A percentile compares a stretch with the other conserved stretches of the same genome.
phyloP scores from a whole-genome alignment of 1,140 invertebrate genomes.

The Daktulosphaira vitifoliae region DNA sequence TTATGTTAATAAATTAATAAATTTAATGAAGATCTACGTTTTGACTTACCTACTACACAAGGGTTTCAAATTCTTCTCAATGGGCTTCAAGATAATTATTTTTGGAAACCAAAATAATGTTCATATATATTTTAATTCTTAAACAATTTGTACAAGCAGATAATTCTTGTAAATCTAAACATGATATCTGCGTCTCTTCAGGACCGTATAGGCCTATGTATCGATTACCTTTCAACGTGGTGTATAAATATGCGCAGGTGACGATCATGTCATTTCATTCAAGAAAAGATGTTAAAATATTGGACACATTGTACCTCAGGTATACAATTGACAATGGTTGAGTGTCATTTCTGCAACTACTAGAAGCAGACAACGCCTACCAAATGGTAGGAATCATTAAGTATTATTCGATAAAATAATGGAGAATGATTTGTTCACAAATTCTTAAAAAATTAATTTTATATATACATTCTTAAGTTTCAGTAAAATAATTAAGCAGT shows the following conservation, averaged over 20 bases:
- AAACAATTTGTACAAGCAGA: slow-evolving; percentile 23
- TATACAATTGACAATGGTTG: slow-evolving; percentile 30
- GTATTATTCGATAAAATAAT: slow-evolving; percentile 28
- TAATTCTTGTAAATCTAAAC: slow-evolving; percentile 28
- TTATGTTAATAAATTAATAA: slow-evolving; percentile 19
- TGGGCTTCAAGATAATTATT: slow-evolving; percentile 28
- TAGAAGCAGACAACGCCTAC: slow-evolving; percentile 21
- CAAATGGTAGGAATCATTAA: slow-evolving; percentile 33
- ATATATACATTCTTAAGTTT: slow-evolving; percentile 25
- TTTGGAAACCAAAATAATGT: slow-evolving; percentile 27
- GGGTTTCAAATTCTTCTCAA: slow-evolving; percentile 30
- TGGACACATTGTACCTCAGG: slow-evolving; percentile 29
- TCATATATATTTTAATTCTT: slow-evolving; percentile 24
- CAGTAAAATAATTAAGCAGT: slow-evolving; percentile 25
- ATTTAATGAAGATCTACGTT: slow-evolving; percentile 29
- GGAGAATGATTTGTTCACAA: slow-evolving; percentile 25
- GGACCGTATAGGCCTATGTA: slow-evolving; percentile 31
- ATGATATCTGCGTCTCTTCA: slow-evolving; percentile 32
- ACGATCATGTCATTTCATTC: slow-evolving; percentile 30
- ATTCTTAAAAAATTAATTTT: slow-evolving; percentile 12
- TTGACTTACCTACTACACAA: slow-evolving; percentile 29
- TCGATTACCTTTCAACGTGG: slow-evolving; percentile 33
- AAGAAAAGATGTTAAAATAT: slow-evolving; percentile 19
- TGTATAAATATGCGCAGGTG: slow-evolving; percentile 33
- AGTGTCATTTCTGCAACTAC: slow-evolving; percentile 2